Evolutionary conservation across 2,888 invertebrate genomes (phyloP).

Genomic region (Volucella zonaria): DNA sequence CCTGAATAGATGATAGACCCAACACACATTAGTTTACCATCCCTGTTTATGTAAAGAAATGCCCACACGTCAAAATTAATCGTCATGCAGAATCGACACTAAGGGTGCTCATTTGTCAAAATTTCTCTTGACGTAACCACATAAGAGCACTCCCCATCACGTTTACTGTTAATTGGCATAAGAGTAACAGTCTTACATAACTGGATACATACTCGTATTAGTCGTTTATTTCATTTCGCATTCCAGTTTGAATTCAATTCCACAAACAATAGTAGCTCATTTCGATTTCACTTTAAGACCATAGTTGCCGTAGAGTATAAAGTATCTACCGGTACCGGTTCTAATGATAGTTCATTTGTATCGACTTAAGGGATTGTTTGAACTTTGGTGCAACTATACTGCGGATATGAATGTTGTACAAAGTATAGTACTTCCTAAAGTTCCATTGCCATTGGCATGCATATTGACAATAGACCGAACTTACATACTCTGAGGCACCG

Average conservation of each 20-base stretch:
- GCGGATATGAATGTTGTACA: constrained; percentile 10
- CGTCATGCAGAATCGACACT: constrained; percentile 23
- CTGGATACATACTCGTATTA: constrained; percentile 17
- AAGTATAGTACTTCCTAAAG: constrained; percentile 4
- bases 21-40: neutral
- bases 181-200: constrained; percentile 4
- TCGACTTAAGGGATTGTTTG: constrained; percentile 29
- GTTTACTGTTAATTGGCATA: constrained; percentile 39
- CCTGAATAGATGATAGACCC: too few relatives aligned
- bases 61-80: constrained; percentile 23
- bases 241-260: constrained; percentile 47
- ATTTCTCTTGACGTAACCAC: constrained; percentile 24
- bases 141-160: constrained; percentile 19
- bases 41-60: constrained; percentile 19
- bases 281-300: constrained; percentile 7
- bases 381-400: neutral
- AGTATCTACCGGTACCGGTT: neutral
- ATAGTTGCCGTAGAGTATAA: neutral
- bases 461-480: neutral
- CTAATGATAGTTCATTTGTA: constrained; percentile 8
- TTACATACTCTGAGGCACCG: neutral
- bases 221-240: constrained; percentile 58
- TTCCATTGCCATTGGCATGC: neutral
- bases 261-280: constrained; percentile 29
- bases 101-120: constrained; percentile 53